Conservation (phyloP, 2,888 invertebrate genomes). For the Noctua comes region DNA sequence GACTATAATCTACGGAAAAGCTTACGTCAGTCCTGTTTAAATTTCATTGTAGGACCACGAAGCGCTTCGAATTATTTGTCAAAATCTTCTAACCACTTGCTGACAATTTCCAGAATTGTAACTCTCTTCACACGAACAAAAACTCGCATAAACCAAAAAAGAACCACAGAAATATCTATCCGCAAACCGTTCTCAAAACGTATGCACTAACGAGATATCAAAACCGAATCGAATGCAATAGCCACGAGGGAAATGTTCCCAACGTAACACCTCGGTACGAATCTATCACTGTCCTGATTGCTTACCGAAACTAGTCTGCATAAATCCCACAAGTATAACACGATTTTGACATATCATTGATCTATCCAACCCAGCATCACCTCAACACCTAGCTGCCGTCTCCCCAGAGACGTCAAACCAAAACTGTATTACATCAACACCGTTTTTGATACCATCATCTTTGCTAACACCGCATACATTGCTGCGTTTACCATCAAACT, state of each 20-base stretch:
- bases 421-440: slow-evolving; percentile 73
- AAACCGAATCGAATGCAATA: slow-evolving; percentile 68
- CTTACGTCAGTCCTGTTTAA: not conserved
- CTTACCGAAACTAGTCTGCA: slow-evolving; percentile 79
- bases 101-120: no score
- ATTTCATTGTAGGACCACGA: not conserved
- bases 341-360: slow-evolving; percentile 89
- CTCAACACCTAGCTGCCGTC: slow-evolving; percentile 84
- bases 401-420: slow-evolving; percentile 77
- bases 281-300: slow-evolving; percentile 87
- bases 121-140: not conserved
- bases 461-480: slow-evolving; percentile 42
- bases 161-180: slow-evolving; percentile 14
- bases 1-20: not conserved
- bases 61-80: not conserved
- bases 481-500: slow-evolving; percentile 14
- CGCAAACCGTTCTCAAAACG: slow-evolving; percentile 54
- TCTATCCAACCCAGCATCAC: slow-evolving; percentile 84
- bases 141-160: not conserved
- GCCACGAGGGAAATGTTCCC: slow-evolving; percentile 68
- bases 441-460: slow-evolving; percentile 17
- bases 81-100: not conserved
- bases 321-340: slow-evolving; percentile 87
- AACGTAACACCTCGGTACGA: slow-evolving; percentile 72
- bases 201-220: slow-evolving; percentile 67